Conservation (phyloP, 2,888 invertebrate species). For the Rhamphomyia laevipes region DNA sequence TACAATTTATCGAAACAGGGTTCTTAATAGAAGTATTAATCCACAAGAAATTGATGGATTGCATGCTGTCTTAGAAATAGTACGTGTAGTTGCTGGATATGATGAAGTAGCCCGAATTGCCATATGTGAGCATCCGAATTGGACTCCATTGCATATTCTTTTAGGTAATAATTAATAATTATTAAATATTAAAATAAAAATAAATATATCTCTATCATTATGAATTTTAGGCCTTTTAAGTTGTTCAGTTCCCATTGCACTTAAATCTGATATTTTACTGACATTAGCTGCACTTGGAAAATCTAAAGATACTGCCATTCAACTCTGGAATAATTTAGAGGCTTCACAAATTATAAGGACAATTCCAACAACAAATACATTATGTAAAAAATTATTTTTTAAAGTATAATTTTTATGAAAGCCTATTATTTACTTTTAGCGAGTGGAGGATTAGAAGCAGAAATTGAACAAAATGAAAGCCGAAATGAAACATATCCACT, state of each 20-base stretch:
- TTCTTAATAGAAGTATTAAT: slow-evolving; percentile 51
- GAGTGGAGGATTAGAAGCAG: slow-evolving; percentile 55
- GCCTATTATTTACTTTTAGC: slow-evolving; percentile 11
- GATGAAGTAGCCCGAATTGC: slow-evolving; percentile 71
- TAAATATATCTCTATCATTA: not conserved
- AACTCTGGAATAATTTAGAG: slow-evolving; percentile 78
- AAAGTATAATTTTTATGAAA: not conserved
- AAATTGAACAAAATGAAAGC: slow-evolving; percentile 85
- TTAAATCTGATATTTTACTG: slow-evolving; percentile 74
- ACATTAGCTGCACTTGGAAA: slow-evolving; percentile 71
- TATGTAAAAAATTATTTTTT: slow-evolving; percentile 23
- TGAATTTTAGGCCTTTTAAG: slow-evolving; percentile 54
- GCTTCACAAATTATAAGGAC: slow-evolving; percentile 67
- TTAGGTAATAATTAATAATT: slow-evolving; percentile 43
- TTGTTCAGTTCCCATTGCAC: slow-evolving; percentile 71
- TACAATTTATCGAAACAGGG: slow-evolving; percentile 48
- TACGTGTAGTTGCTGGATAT: slow-evolving; percentile 63
- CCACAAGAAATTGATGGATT: slow-evolving; percentile 77
- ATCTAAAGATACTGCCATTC: slow-evolving; percentile 61
- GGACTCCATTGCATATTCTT: slow-evolving; percentile 70
- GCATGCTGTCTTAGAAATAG: slow-evolving; percentile 65
- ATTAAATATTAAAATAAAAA: not conserved
- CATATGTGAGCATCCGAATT: slow-evolving; percentile 77
- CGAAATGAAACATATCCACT: slow-evolving; percentile 83
- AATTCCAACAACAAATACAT: slow-evolving; percentile 48